Percentiles rank a stretch among this genome's conserved stretches.
These are phyloP conservation scores for Hemiscyllium ocellatum DNA, from an alignment of 2,113 vertebrate genomes.

Conservation along the genomic window DNA sequence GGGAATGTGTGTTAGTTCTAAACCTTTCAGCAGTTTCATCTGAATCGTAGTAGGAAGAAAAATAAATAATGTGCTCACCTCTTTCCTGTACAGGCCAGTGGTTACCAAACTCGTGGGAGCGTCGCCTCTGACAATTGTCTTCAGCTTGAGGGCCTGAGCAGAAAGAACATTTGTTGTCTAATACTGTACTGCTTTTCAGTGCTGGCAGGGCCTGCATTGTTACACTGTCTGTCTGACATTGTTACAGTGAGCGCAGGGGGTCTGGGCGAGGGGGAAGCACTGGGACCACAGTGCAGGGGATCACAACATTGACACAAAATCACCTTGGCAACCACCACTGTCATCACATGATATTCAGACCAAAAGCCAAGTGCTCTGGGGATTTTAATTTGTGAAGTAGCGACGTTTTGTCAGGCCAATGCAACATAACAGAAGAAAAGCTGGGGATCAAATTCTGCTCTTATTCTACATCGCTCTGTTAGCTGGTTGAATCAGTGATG, in stretches of 20 bases:
- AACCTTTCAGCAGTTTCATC: neutral
- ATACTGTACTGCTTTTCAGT: neutral
- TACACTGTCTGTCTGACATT: neutral
- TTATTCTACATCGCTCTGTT: neutral
- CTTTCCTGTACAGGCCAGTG: constrained; percentile 83
- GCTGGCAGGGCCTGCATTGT: neutral
- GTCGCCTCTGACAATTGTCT: constrained; percentile 88
- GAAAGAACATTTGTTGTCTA: neutral
- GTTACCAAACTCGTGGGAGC: constrained; percentile 76
- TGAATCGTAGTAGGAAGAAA: constrained; percentile 41
- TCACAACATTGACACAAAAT: neutral
- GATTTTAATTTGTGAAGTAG: neutral
- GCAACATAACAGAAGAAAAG: neutral
- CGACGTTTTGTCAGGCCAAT: neutral
- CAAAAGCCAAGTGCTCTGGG: neutral
- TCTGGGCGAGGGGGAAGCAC: no score
- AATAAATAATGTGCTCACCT: constrained; percentile 64
- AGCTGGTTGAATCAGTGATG: neutral
- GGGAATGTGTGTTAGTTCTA: neutral
- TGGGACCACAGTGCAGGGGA: neutral
- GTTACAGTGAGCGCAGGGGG: neutral
- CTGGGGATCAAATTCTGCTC: neutral
- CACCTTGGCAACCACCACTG: neutral
- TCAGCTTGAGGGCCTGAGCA: constrained; percentile 83
- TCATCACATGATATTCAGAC: neutral